Conservation (phyloP, 2,888 invertebrate species). For the Heterodera filipjevi region DNA sequence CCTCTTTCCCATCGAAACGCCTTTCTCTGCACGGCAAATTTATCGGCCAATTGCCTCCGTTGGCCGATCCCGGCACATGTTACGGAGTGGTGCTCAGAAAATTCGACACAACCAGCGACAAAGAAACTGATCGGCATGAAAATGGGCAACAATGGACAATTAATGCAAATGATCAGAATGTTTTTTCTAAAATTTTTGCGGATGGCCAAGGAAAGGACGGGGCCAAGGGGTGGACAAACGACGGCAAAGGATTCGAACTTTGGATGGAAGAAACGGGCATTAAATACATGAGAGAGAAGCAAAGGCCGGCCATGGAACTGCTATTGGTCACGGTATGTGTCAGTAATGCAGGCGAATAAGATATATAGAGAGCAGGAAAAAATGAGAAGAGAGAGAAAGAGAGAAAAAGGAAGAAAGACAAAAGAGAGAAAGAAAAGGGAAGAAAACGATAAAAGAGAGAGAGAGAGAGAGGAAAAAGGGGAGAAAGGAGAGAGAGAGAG, state of each 20-base stretch:
- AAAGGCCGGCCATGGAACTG: neutral
- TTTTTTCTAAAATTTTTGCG: too few relatives aligned
- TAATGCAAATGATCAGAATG: too few relatives aligned
- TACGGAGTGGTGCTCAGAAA: neutral
- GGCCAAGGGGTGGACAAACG: too few relatives aligned
- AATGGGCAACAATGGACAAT: too few relatives aligned
- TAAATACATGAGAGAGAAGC: neutral
- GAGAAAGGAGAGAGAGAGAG: neutral
- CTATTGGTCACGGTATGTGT: neutral
- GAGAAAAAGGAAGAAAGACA: neutral
- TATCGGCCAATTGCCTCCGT: neutral
- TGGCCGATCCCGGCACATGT: neutral
- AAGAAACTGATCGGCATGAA: neutral
- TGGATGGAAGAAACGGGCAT: neutral
- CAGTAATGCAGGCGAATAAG: too few relatives aligned
- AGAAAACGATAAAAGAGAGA: neutral
- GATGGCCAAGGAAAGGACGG: too few relatives aligned
- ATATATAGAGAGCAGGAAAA: neutral
- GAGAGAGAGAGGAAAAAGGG: neutral
- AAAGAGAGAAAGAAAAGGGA: neutral
- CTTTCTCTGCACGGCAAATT: neutral
- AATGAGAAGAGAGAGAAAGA: neutral
- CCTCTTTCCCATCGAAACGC: neutral
- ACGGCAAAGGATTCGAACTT: too few relatives aligned
- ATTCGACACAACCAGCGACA: neutral